Base-by-base conservation (phyloP, 2,888 invertebrate genomes). In the Halocaridina rubra region DNA sequence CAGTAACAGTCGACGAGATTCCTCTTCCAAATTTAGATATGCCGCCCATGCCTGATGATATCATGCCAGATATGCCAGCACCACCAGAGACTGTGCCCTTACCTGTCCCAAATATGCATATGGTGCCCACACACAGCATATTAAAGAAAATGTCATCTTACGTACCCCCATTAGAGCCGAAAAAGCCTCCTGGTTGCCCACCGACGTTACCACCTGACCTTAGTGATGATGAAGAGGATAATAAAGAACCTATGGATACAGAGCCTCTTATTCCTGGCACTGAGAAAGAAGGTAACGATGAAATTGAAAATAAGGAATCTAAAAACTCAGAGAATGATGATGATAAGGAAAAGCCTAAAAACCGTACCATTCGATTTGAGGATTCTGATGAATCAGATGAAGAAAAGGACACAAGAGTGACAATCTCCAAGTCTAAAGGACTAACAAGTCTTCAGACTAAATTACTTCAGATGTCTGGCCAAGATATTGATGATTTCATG, bases 401-500 rank as follows among this genome's bases (percentile, higher is more conserved):
- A 19, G 88, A 84, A 27, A 71, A 82, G 22, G 88, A 86, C 19
- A 81, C 81, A 33, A 80, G 85, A 64, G 76, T 84, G n/a, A 86
- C 89, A 88, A 80, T 76, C 57, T 30, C 74, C 29, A 79, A 61
- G 33, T 80, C 57, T 22, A 80, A 85, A 59, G 81, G 78, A 16
- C 77, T 88, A 0, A 87, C 87, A 30, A 84, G 95, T 0, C 90
- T 97, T 39, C 96, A 97, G 90, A 95, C 96, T 89, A 94, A 95
- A 89, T 96, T 96, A 96, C 92, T 96, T 89, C 95, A 95, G n/a
- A 93, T 96, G 90, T 96, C 96, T 13, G 96, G 97, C 0, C 97
- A 97, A 91, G 96, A 97, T 90, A 95, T 97, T 24, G 97, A 97
- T 89, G 95, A 96, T 88, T 97, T 97, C 89, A 96, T 97, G 96